Percentiles rank a stretch among this genome's conserved stretches.
These are phyloP conservation scores for Pteropus alecto DNA, from an alignment of 2,113 vertebrate genomes.

Conservation along the genomic window DNA sequence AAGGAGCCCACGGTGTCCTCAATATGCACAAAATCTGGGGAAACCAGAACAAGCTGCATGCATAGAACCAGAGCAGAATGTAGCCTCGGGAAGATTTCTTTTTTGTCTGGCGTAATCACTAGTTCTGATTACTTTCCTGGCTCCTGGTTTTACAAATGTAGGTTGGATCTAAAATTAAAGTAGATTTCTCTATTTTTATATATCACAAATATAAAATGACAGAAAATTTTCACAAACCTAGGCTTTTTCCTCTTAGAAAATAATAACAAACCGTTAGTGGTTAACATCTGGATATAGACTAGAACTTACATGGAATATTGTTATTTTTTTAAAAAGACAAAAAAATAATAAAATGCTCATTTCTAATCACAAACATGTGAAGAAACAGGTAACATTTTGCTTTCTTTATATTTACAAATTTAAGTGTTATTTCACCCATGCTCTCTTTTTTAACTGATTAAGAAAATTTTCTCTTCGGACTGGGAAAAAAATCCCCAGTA, in stretches of 20 bases:
- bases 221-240: background rate
- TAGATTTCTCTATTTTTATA: constrained; percentile 33
- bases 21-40: background rate
- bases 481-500: background rate
- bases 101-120: constrained; percentile 27
- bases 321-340: background rate
- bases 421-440: background rate
- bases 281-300: background rate
- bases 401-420: background rate
- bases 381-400: background rate
- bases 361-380: background rate
- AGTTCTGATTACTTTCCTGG: constrained; percentile 50
- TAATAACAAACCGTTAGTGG: background rate
- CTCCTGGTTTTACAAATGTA: constrained; percentile 53
- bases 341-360: background rate
- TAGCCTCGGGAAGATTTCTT: constrained; percentile 50
- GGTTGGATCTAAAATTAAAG: constrained; percentile 65
- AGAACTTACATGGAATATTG: background rate
- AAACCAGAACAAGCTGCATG: background rate
- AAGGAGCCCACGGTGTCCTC: constrained; percentile 18
- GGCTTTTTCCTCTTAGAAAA: background rate
- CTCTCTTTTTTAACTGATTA: background rate
- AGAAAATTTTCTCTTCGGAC: background rate
- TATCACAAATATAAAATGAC: constrained; percentile 37
- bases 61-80: constrained; percentile 43